These are phyloP conservation scores for Propithecus perrieri DNA, from an alignment of 2,797 vertebrate genomes.

Conservation along the genomic window DNA sequence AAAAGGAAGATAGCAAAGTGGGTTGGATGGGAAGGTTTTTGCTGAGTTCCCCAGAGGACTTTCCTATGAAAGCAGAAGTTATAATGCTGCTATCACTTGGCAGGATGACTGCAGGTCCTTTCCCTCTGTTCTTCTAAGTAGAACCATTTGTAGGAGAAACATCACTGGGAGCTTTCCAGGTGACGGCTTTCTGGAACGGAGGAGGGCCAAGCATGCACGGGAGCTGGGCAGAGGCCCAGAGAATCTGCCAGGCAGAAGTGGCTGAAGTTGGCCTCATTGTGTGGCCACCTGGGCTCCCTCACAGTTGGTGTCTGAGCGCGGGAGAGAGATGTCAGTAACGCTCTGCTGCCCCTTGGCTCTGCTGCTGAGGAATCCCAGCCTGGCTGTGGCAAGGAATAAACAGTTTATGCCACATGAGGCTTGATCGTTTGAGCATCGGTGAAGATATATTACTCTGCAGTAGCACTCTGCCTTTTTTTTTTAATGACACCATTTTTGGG, in stretches of 20 bases:
- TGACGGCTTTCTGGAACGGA: not conserved
- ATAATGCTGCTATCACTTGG: not conserved
- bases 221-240: constrained; percentile 9
- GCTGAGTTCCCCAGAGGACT: not conserved
- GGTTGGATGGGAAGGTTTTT: not conserved
- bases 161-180: not conserved
- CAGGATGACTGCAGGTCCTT: fast-evolving
- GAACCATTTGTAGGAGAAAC: not conserved
- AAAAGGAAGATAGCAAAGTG: not conserved
- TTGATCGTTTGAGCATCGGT: not conserved
- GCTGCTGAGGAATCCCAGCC: not conserved
- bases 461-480: not conserved
- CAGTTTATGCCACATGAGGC: not conserved
- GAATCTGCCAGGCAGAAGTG: constrained; percentile 6
- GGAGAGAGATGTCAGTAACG: constrained; percentile 52
- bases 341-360: not conserved
- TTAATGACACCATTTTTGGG: not conserved
- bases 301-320: not conserved
- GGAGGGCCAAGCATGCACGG: not conserved
- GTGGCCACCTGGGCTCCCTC: not conserved
- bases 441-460: not conserved
- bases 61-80: not conserved
- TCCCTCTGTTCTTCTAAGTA: not conserved
- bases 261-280: not conserved
- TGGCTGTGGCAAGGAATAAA: not conserved